Evolutionary conservation across 2,888 invertebrate species (phyloP).

Genomic region (Acleris holmiana): DNA sequence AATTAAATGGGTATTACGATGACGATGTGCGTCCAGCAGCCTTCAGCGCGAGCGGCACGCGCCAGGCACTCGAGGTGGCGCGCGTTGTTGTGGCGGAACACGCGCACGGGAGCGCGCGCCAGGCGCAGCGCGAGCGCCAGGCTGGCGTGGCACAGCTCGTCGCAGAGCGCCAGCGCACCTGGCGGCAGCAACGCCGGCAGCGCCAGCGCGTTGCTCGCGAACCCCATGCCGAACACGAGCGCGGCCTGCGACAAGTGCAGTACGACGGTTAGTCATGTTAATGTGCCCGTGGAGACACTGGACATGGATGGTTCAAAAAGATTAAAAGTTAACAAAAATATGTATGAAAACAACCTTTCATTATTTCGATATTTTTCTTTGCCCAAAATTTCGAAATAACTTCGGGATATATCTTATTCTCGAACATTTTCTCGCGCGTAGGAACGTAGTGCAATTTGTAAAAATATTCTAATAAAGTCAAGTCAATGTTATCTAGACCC

Average conservation of each 20-base stretch:
- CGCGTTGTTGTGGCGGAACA: slow-evolving; percentile 96
- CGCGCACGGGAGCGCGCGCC: slow-evolving; percentile 92
- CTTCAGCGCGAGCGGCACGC: slow-evolving; percentile 89
- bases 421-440: too few species aligned
- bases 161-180: slow-evolving; percentile 95
- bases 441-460: too few species aligned
- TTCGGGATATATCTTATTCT: too few species aligned
- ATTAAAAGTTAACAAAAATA: too few species aligned
- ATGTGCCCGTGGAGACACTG: too few species aligned
- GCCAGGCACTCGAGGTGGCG: slow-evolving; percentile 92
- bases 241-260: slow-evolving; percentile 83
- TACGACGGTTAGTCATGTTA: too few species aligned
- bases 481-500: too few species aligned
- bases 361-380: too few species aligned
- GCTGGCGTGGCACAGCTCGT: slow-evolving; percentile 98
- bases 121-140: slow-evolving; percentile 96
- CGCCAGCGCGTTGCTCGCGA: slow-evolving; percentile 98
- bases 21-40: slow-evolving; percentile 94
- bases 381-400: too few species aligned
- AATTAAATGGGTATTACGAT: slow-evolving; percentile 74
- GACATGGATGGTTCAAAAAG: too few species aligned
- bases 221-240: slow-evolving; percentile 98
- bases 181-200: slow-evolving; percentile 93
- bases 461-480: too few species aligned
- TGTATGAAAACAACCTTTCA: too few species aligned